These are phyloP conservation scores for Chaetura pelagica DNA, from an alignment of 2,113 vertebrate genomes.

Conservation along the genomic window DNA sequence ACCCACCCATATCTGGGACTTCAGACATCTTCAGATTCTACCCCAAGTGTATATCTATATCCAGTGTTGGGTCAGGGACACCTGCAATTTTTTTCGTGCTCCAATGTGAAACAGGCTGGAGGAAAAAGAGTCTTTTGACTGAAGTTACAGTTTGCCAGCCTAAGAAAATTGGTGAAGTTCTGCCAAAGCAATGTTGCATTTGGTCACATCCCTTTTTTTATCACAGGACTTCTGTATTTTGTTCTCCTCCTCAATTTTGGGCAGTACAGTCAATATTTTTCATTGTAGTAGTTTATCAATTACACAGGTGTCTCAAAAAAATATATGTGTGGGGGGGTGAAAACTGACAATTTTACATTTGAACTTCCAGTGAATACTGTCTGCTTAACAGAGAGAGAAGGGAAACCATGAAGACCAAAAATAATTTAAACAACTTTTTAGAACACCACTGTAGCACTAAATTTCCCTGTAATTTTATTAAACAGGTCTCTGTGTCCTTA, in stretches of 20 bases:
- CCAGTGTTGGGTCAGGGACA: background rate
- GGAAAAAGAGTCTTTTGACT: background rate
- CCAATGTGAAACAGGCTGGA: background rate
- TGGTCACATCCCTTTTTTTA: background rate
- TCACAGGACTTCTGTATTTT: fast-evolving
- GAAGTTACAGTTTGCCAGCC: background rate
- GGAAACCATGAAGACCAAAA: background rate
- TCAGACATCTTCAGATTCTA: background rate
- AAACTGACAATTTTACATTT: background rate
- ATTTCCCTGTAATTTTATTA: background rate
- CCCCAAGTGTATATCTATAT: background rate
- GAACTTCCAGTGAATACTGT: background rate
- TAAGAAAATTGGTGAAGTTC: background rate
- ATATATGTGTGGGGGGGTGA: background rate
- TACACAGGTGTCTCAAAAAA: background rate
- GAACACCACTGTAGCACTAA: background rate
- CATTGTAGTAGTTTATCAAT: background rate
- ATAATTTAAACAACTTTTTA: background rate
- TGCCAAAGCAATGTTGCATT: background rate
- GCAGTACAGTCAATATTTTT: background rate
- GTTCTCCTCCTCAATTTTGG: background rate
- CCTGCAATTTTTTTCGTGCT: background rate
- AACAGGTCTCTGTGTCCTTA: background rate
- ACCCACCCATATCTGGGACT: fast-evolving
- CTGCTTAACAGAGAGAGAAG: background rate